These are phyloP conservation scores for Malaclemys terrapin DNA, from an alignment of 2,113 vertebrate genomes.

Conservation along the genomic window DNA sequence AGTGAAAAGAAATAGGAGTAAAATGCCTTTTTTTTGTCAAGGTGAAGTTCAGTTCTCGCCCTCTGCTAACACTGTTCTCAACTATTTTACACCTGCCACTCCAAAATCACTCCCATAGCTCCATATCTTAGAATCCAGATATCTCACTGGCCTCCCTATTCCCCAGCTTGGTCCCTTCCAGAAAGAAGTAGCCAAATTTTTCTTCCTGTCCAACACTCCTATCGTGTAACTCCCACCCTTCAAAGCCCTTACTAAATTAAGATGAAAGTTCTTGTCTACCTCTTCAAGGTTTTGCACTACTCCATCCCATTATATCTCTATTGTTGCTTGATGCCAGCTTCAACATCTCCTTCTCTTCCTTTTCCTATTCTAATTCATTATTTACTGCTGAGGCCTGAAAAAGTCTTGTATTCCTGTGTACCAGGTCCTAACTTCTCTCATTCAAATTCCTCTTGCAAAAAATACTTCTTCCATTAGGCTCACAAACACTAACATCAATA, in stretches of 20 bases:
- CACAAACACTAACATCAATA: not conserved
- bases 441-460: not conserved
- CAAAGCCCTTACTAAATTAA: not conserved
- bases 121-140: not conserved
- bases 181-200: not conserved
- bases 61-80: not conserved
- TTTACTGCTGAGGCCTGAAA: not conserved
- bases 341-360: not conserved
- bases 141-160: not conserved
- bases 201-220: not conserved
- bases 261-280: not conserved
- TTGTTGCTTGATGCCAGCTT: not conserved
- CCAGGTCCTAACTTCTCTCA: not conserved
- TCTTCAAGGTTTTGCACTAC: not conserved
- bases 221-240: not conserved
- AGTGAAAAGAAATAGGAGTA: not conserved
- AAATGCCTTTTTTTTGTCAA: not conserved
- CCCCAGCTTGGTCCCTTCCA: not conserved
- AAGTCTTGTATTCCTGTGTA: not conserved
- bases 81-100: not conserved
- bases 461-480: not conserved
- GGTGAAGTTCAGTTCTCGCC: not conserved
- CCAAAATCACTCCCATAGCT: not conserved
- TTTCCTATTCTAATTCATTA: not conserved
- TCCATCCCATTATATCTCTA: not conserved